These are phyloP conservation scores for Entomobrya proxima DNA, from an alignment of 2,888 invertebrate genomes.

Conservation along the genomic window DNA sequence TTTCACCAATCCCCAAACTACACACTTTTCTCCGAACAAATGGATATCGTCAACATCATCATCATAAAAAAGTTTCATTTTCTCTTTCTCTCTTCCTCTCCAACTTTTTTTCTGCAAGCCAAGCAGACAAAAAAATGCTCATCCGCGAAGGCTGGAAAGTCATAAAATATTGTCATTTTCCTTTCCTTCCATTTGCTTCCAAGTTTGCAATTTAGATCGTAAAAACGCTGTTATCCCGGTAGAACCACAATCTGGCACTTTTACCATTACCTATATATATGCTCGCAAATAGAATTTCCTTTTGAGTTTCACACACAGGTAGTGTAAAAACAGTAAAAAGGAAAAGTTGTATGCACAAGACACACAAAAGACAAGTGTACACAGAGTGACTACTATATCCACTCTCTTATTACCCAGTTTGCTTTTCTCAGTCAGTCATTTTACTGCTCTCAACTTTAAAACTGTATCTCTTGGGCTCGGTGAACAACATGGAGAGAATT, in stretches of 20 bases:
- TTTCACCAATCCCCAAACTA: background rate
- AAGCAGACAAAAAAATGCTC: slow-evolving; percentile 6
- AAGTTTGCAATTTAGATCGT: slow-evolving; percentile 42
- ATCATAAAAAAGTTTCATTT: slow-evolving; percentile 9
- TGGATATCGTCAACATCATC: background rate
- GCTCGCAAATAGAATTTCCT: too few relatives aligned
- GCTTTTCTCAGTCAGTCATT: too few relatives aligned
- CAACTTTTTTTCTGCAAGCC: background rate
- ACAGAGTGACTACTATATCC: too few relatives aligned
- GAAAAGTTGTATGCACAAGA: too few relatives aligned
- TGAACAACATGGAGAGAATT: too few relatives aligned
- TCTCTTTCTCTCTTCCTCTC: background rate
- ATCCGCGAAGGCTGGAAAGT: slow-evolving; percentile 32
- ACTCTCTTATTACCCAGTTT: too few relatives aligned
- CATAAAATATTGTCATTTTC: slow-evolving; percentile 60
- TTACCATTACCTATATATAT: background rate
- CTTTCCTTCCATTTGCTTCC: slow-evolving; percentile 47
- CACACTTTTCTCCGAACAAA: background rate
- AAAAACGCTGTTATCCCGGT: slow-evolving; percentile 14
- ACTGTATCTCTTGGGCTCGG: too few relatives aligned
- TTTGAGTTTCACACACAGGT: too few relatives aligned
- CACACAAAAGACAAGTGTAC: too few relatives aligned
- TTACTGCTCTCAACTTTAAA: too few relatives aligned
- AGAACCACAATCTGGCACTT: background rate
- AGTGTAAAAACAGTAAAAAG: too few relatives aligned